Base-by-base conservation (phyloP, 2,888 invertebrate genomes). In the Drosophila emarginata region DNA sequence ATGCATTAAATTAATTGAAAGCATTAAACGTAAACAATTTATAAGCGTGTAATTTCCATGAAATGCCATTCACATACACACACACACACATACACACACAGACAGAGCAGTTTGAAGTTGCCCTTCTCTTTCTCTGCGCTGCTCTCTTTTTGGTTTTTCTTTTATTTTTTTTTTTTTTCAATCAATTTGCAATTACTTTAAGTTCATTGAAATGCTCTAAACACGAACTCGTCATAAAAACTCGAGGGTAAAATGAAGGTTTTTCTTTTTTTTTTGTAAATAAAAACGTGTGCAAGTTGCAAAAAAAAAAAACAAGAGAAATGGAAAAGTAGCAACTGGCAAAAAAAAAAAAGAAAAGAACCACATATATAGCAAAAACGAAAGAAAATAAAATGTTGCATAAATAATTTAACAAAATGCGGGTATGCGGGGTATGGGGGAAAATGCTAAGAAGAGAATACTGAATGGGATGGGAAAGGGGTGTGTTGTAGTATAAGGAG, bases 181-280 rank as follows among this genome's bases (percentile, higher is more conserved):
- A 89, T 88, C 82, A 87, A 89, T 85, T 88, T 80, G 82, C 89
- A 84, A 88, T 88, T 89, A 89, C 89, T 89, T 87, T 75, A 78
- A 88, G 84, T 80, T 77, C 77, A 76, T 72, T 72, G 76, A 74
- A 61, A 83, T 72, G 83, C 74, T 74, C 77, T 78, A 88, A 86
- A 85, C 88, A 85, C 80, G 84, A 83, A 80, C 78, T 75, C 80
- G 76, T 86, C 84, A 87, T 84, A 84, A 86, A 84, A 84, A 74
- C 76, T 61, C 60, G 64, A 59, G 74, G 65, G 64, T 45, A 45
- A 62, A 65, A 66, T 32, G 37, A 40, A 63, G 56, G 57, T 50
- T 36, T 39, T 39, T 14, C 14, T 39, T 12, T 4, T 45, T 45
- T 45, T 40, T 40, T 45, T 45, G 15, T 14, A 40, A 7, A 57